These are phyloP conservation scores for Phengaris alcon DNA, from an alignment of 2,888 invertebrate genomes.

Conservation along the genomic window DNA sequence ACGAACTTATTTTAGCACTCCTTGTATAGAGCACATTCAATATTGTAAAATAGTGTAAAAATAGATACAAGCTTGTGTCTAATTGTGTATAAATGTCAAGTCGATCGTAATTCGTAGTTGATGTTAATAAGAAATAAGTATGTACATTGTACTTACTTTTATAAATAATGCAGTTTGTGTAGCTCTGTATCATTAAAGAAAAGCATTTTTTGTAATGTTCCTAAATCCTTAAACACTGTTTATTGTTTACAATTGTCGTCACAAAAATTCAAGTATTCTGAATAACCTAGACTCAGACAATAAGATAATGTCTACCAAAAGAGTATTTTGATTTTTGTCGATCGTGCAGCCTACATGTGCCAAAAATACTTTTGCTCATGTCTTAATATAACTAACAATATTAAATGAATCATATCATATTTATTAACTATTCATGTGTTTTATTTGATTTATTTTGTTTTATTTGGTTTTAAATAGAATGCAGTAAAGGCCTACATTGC, in stretches of 20 bases:
- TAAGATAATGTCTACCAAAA: background rate
- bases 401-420: constrained; percentile 38
- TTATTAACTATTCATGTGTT: constrained; percentile 35
- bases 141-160: no score
- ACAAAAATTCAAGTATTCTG: background rate
- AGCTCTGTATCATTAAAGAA: background rate
- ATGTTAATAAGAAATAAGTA: background rate
- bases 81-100: background rate
- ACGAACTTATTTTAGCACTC: background rate
- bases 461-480: no score
- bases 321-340: background rate
- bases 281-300: background rate
- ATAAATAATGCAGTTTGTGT: background rate
- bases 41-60: constrained; percentile 4
- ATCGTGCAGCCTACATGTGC: constrained; percentile 31
- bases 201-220: background rate
- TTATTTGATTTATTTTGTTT: no score
- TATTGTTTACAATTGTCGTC: background rate
- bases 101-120: background rate
- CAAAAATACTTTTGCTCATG: constrained; percentile 36
- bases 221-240: background rate
- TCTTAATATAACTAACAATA: constrained; percentile 22
- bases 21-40: background rate
- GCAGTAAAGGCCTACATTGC: no score
- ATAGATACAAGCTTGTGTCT: background rate